Conservation (phyloP, 2,797 vertebrate genomes). For the Periophthalmus magnuspinnatus region DNA sequence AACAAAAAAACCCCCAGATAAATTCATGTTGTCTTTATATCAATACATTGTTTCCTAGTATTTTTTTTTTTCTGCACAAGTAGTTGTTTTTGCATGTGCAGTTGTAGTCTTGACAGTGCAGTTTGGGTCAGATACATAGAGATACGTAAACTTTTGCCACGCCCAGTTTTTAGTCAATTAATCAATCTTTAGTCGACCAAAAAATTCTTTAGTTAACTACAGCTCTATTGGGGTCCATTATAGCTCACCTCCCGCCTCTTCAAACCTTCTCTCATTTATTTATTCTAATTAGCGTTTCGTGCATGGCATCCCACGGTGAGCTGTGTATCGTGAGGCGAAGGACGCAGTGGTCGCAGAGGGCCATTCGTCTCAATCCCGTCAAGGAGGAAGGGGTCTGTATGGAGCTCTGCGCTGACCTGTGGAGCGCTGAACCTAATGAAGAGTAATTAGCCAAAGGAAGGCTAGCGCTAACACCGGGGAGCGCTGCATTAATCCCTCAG, state of each 20-base stretch:
- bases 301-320: conserved; percentile 62
- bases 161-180: no score
- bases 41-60: no score
- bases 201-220: no score
- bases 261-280: conserved; percentile 61
- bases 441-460: conserved; percentile 47
- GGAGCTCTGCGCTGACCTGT: conserved; percentile 49
- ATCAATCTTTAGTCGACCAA: no score
- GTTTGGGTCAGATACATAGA: no score
- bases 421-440: conserved; percentile 45
- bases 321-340: conserved; percentile 53
- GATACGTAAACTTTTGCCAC: no score
- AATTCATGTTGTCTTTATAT: no score
- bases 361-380: conserved; percentile 70
- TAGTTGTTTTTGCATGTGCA: no score
- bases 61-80: no score
- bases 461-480: conserved; percentile 40
- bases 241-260: conserved; percentile 39
- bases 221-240: conserved; percentile 49
- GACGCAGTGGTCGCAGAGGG: conserved; percentile 46
- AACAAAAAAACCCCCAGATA: no score
- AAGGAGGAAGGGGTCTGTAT: conserved; percentile 48
- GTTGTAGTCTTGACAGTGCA: no score
- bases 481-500: conserved; percentile 21
- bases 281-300: conserved; percentile 68